phyloP scores from a whole-genome alignment of 1,140 invertebrate genomes.

The Drosophila ananassae region DNA sequence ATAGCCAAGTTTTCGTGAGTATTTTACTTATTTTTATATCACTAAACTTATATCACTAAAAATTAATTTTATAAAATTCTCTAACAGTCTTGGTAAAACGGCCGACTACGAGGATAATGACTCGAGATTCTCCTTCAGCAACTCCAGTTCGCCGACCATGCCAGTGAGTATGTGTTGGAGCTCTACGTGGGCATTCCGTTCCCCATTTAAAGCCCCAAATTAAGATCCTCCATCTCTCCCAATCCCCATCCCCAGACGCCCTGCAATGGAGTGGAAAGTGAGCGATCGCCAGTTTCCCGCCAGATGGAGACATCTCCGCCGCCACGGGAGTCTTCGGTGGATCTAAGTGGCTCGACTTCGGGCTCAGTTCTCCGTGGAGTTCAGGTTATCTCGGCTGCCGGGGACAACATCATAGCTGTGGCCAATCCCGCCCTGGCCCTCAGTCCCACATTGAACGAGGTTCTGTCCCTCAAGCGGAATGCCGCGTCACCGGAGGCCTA shows the following conservation, averaged over 20 bases:
- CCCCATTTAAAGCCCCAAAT: slow-evolving; percentile 11
- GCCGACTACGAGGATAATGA: slow-evolving; percentile 85
- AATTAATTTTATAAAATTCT: background rate
- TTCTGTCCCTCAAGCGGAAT: slow-evolving; percentile 69
- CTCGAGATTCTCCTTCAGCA: slow-evolving; percentile 90
- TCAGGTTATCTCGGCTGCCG: slow-evolving; percentile 92
- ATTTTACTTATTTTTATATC: background rate
- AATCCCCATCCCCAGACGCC: slow-evolving; percentile 32
- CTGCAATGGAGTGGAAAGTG: slow-evolving; percentile 75
- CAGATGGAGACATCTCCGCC: slow-evolving; percentile 29
- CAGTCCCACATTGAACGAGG: slow-evolving; percentile 79
- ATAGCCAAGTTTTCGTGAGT: slow-evolving; percentile 83
- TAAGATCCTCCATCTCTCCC: slow-evolving; percentile 3
- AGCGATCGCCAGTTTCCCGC: slow-evolving; percentile 49
- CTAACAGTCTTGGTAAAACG: slow-evolving; percentile 57
- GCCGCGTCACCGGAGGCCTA: slow-evolving; percentile 70
- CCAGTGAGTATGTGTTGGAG: slow-evolving; percentile 85
- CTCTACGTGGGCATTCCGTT: slow-evolving; percentile 16
- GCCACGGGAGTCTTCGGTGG: slow-evolving; percentile 50
- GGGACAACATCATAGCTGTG: slow-evolving; percentile 94
- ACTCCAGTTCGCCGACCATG: slow-evolving; percentile 88
- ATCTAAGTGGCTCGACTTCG: slow-evolving; percentile 45
- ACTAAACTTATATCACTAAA: background rate
- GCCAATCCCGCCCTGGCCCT: slow-evolving; percentile 92
- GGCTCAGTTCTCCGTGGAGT: slow-evolving; percentile 85